Conservation (phyloP, 2,797 vertebrate species). For the Taeniopygia guttata region DNA sequence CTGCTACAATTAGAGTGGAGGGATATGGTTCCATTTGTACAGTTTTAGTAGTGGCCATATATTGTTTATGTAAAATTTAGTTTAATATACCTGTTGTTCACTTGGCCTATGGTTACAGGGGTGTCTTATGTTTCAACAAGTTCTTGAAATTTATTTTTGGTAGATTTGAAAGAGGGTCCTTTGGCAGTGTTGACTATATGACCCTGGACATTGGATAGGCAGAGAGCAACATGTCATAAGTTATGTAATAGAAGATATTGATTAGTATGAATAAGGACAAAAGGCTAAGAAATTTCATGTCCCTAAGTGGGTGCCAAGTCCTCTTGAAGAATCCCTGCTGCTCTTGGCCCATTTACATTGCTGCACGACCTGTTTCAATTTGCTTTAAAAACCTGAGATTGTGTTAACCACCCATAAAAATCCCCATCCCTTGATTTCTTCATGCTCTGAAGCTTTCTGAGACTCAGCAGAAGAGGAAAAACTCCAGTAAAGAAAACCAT, state of each 20-base stretch:
- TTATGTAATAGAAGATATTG: not conserved
- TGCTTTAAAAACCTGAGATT: not conserved
- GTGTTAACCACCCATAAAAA: not conserved
- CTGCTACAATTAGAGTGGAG: not conserved
- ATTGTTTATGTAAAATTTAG: not conserved
- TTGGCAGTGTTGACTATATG: not conserved
- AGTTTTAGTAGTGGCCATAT: not conserved
- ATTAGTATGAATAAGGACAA: not conserved
- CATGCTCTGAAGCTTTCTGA: not conserved
- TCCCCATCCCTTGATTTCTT: not conserved
- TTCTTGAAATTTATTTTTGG: not conserved
- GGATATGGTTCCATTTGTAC: not conserved
- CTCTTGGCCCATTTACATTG: rapidly evolving
- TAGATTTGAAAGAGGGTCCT: not conserved
- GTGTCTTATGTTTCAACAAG: not conserved
- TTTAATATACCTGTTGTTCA: not conserved
- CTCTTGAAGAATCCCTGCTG: not conserved
- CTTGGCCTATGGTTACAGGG: not conserved
- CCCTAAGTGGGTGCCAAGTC: not conserved
- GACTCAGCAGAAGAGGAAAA: not conserved
- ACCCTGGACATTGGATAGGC: not conserved
- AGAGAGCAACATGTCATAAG: rapidly evolving
- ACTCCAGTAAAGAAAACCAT: not conserved
- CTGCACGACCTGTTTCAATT: not conserved
- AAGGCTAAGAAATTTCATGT: not conserved